These are phyloP conservation scores for Danio albolineatus DNA, from an alignment of 2,797 vertebrate species.

Conservation along the genomic window DNA sequence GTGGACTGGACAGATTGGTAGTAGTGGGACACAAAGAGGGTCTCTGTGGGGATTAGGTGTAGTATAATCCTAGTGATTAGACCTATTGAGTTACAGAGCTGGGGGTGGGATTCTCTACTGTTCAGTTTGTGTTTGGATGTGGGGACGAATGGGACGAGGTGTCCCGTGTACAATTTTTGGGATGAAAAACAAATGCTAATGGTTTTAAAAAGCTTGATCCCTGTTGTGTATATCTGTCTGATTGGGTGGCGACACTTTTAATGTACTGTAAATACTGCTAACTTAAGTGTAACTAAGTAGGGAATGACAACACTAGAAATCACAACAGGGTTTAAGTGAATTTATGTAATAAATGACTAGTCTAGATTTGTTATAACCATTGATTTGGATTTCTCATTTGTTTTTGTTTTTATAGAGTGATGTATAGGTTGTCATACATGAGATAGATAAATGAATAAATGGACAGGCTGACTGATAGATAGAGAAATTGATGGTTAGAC, in stretches of 20 bases:
- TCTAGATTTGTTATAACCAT: background rate
- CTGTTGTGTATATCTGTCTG: conserved; percentile 2
- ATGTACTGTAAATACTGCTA: conserved; percentile 1
- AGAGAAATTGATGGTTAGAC: background rate
- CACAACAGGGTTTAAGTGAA: background rate
- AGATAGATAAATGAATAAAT: too few relatives aligned
- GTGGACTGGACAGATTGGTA: conserved; percentile 33
- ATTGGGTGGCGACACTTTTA: background rate
- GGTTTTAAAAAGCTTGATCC: conserved; percentile 27
- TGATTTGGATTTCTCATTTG: background rate
- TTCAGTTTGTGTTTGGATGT: conserved; percentile 38
- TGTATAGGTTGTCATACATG: background rate
- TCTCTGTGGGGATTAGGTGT: conserved; percentile 45
- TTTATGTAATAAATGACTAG: background rate
- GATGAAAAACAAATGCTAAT: conserved; percentile 27
- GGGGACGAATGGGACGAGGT: background rate
- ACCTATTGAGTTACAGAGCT: conserved; percentile 42
- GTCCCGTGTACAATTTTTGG: conserved; percentile 54
- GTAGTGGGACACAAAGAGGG: conserved; percentile 51
- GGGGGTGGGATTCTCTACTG: conserved; percentile 29
- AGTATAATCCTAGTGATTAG: conserved; percentile 47
- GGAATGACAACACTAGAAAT: background rate
- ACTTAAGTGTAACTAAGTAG: conserved; percentile 11
- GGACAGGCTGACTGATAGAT: background rate
- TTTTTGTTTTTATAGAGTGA: background rate